Base-by-base conservation (phyloP, 2,113 vertebrate genomes). In the Hirundichthys speculiger region DNA sequence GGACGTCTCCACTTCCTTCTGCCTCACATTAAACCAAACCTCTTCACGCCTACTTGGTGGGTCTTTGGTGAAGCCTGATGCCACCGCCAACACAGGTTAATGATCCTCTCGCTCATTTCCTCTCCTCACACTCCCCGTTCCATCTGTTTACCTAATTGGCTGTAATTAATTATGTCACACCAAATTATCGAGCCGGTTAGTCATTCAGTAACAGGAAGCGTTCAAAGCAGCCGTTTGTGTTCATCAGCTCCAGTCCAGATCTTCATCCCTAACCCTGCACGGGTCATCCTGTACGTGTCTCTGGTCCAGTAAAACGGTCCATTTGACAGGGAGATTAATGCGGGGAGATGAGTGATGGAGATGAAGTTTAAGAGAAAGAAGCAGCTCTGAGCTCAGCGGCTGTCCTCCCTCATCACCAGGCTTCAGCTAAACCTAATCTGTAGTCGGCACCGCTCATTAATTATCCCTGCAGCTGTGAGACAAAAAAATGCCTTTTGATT, bases 91-190 rank as follows among this genome's bases (percentile, higher is more conserved):
- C 70, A 75, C 53, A n/a, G 73, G 71, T 75, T 88, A 91, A 91
- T 85, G 86, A 92, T 79, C 73, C 83, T 68, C 67, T 4, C 57
- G 10, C 80, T 77, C 57, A 74, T 84, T 77, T 82, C 82, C 79
- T 76, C 64, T 75, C 50, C 79, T 68, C 47, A 56, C 59, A 58
- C 57, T 61, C 75, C 72, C 77, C 45, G 57, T 64, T 74, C 86
- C 90, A 92, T 92, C 90, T 92, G 91, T 86, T 90, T 91, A 87
- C 79, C 68, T 91, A 92, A 92, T 92, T 88, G 84, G 73, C 86
- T 88, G 86, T 87, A 91, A 91, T 91, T 90, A 89, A 90, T 92
- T 86, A 87, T 91, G 90, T 88, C 87, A 88, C 59, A 82, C 75
- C 74, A 82, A 85, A 89, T 91, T 89, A 90, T 80, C 75, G 77